Evolutionary conservation across 1,140 invertebrate genomes (phyloP), one percentile per base, ranked within the genome.

Genomic region (Sitodiplosis mosellana): DNA sequence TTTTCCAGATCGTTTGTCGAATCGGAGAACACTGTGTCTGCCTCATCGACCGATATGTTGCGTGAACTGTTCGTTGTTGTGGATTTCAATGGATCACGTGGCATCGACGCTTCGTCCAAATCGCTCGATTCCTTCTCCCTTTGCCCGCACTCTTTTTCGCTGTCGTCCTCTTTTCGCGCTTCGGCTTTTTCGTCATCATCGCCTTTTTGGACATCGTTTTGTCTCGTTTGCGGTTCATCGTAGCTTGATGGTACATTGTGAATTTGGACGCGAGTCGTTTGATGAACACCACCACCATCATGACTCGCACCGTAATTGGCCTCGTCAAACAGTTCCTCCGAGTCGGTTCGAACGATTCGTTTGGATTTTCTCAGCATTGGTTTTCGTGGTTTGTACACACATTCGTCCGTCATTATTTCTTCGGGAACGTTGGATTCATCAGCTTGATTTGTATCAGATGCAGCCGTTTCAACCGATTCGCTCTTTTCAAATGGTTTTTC

Each of bases 321-420:
- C 19, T 49, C 48, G 11, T 45, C 33, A 20, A 49, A 46, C 5
- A 49, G 4, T 49, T 49, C n/a, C n/a, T n/a, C 48, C 2, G 49
- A 50, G 27, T 50, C 49, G 7, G 49, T 47, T 20, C 45, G 36
- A 18, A 50, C 21, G 37, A 50, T 46, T 42, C 45, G 21, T 19
- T 47, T 41, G 14, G 37, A 46, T 47, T 46, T 50, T 44, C 38
- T 46, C 21, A 41, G 15, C 18, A 50, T 11, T 15, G 49, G 27
- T 43, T 49, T 49, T 6, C 45, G 17, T 15, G 21, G 22, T 17
- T 49, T 44, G 17, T 47, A 36, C 12, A 5, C 12, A 15, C 34
- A 47, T n/a, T 21, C 12, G 3, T 27, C 27, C 4, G 3, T 27
- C 27, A 27, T 27, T 27, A 27, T 27, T 27, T 27, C 27, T 10